phyloP scores from a whole-genome alignment of 2,888 invertebrate genomes.

The Cheilosia grossa region DNA sequence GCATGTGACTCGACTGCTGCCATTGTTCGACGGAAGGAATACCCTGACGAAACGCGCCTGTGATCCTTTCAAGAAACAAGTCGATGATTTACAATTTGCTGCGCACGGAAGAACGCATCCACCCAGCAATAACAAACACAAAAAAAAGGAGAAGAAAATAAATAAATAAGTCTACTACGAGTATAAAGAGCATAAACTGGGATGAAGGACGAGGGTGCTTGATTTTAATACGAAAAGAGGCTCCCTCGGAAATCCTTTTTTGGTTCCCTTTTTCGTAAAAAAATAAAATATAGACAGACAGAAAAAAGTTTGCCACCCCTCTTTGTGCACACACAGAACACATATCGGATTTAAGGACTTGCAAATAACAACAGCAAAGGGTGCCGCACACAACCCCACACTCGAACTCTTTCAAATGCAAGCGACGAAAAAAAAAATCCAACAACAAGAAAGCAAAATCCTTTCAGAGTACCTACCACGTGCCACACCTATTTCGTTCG shows the following conservation, averaged over 20 bases:
- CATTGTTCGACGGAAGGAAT: constrained; percentile 49
- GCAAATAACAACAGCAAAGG: constrained; percentile 53
- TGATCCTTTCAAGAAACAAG: constrained; percentile 65
- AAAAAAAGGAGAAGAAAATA: constrained; percentile 17
- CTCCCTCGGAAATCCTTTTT: constrained; percentile 70
- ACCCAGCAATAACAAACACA: constrained; percentile 37
- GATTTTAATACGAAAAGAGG: constrained; percentile 75
- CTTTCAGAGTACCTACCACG: constrained; percentile 27
- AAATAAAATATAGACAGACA: constrained; percentile 4
- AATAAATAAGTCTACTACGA: constrained; percentile 10
- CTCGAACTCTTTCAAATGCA: constrained; percentile 34
- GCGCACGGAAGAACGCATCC: constrained; percentile 72
- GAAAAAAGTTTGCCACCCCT: constrained; percentile 31
- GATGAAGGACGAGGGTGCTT: constrained; percentile 61
- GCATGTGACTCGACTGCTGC: constrained; percentile 45
- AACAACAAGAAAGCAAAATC: constrained; percentile 14
- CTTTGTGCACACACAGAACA: background rate
- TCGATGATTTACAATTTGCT: constrained; percentile 75
- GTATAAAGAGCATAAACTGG: constrained; percentile 59
- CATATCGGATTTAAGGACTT: constrained; percentile 53
- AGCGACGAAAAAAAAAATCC: constrained; percentile 1
- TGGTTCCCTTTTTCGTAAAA: constrained; percentile 34
- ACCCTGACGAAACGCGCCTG: constrained; percentile 43
- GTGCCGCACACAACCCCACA: constrained; percentile 42
- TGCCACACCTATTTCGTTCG: constrained; percentile 37